Evolutionary conservation across 2,888 invertebrate species (phyloP).

Genomic region (Dinocampus coccinellae): DNA sequence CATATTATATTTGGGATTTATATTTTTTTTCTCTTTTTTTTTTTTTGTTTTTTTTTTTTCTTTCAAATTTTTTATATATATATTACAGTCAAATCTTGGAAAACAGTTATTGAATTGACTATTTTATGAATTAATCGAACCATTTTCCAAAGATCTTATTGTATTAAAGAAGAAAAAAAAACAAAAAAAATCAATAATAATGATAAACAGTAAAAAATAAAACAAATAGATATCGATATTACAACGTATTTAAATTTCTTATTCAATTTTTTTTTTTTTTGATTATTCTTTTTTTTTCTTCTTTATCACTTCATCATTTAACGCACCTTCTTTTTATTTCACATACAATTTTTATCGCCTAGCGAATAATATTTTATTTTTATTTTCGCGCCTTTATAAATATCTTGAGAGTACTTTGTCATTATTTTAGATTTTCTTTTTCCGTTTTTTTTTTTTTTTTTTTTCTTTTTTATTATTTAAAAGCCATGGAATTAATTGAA

Average conservation of each 20-base stretch:
- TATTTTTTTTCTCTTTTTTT: too few relatives aligned
- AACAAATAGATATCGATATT: slow-evolving; percentile 10
- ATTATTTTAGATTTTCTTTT: slow-evolving; percentile 4
- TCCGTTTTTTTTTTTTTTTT: too few relatives aligned
- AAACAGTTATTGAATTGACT: not conserved
- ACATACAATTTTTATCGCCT: slow-evolving; percentile 18
- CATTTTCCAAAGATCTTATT: not conserved
- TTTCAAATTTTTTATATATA: too few relatives aligned
- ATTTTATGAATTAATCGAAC: slow-evolving; percentile 1
- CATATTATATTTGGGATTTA: not conserved
- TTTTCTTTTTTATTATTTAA: slow-evolving; percentile 34
- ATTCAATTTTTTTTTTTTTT: too few relatives aligned
- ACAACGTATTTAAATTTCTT: slow-evolving; percentile 21
- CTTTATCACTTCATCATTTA: slow-evolving; percentile 12
- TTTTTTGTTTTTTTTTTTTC: too few relatives aligned
- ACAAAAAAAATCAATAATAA: too few relatives aligned
- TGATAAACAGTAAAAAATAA: too few relatives aligned
- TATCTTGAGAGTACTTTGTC: slow-evolving; percentile 28
- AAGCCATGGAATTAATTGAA: slow-evolving; percentile 46
- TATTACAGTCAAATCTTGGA: not conserved
- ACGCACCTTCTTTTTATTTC: slow-evolving; percentile 18
- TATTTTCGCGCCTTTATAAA: too few relatives aligned
- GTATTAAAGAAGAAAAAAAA: not conserved
- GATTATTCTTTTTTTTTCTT: slow-evolving; percentile 12
- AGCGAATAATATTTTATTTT: slow-evolving; percentile 13